Conservation (phyloP, 2,113 vertebrate species). For the Archocentrus centrarchus region DNA sequence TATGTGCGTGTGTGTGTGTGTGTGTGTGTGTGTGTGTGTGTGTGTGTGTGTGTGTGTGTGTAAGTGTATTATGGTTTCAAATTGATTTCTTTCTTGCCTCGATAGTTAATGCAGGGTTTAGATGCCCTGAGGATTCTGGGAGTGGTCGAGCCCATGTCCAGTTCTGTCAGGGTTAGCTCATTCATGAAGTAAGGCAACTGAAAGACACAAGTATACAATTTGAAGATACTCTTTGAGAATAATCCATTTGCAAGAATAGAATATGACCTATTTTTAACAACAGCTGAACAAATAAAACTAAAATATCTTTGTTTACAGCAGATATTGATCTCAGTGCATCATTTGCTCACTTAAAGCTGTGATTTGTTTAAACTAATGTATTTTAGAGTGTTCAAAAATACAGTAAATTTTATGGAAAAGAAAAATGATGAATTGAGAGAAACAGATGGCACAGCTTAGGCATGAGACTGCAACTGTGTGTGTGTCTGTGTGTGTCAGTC, state of each 20-base stretch:
- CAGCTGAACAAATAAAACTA: background rate
- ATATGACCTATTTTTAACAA: background rate
- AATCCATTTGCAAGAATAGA: background rate
- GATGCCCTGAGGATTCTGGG: conserved; percentile 93
- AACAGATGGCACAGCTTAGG: too few species aligned
- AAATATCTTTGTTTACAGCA: background rate
- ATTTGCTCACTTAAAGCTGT: background rate
- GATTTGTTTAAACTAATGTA: too few species aligned
- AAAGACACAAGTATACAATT: conserved; percentile 28
- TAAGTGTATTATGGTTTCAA: background rate
- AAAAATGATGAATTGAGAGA: too few species aligned
- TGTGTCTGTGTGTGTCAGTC: background rate
- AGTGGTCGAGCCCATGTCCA: conserved; percentile 96
- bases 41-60: background rate
- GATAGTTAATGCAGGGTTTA: conserved; percentile 90
- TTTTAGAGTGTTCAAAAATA: too few species aligned
- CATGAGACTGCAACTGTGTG: too few species aligned
- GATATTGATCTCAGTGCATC: background rate
- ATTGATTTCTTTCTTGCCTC: conserved; percentile 82
- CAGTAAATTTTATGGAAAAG: too few species aligned
- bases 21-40: background rate
- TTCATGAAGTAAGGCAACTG: conserved; percentile 99
- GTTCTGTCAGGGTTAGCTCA: conserved; percentile 94
- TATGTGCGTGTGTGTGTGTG: background rate
- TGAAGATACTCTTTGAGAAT: background rate